Evolutionary conservation across 2,888 invertebrate genomes (phyloP).

Genomic region (Ophion ventricosus): DNA sequence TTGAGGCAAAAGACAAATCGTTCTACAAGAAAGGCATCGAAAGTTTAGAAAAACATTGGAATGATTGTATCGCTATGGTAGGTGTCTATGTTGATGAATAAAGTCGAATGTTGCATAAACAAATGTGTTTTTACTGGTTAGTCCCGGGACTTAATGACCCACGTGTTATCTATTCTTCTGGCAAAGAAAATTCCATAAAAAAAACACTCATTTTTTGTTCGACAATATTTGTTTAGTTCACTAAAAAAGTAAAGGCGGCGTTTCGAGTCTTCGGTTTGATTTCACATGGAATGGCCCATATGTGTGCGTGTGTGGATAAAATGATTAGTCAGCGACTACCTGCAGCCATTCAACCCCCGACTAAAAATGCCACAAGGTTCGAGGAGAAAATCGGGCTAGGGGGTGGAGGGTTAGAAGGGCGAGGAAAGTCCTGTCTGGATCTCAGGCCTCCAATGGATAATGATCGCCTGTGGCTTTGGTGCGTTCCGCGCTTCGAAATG

Average conservation of each 20-base stretch:
- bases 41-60: too few relatives aligned
- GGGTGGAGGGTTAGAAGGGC: background rate
- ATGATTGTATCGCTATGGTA: too few relatives aligned
- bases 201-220: background rate
- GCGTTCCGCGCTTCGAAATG: background rate
- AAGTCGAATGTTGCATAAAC: too few relatives aligned
- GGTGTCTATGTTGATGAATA: too few relatives aligned
- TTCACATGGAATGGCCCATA: background rate
- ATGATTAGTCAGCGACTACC: conserved; percentile 30
- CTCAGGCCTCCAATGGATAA: background rate
- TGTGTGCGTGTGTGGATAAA: background rate
- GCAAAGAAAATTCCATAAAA: background rate
- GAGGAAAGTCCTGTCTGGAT: background rate
- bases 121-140: too few relatives aligned
- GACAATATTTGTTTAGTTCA: background rate
- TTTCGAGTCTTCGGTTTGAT: background rate
- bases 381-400: background rate
- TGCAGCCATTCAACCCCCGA: conserved; percentile 3
- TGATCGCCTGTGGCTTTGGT: background rate
- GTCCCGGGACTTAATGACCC: too few relatives aligned
- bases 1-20: too few relatives aligned
- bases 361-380: background rate
- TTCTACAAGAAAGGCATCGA: too few relatives aligned
- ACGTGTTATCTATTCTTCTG: too few relatives aligned
- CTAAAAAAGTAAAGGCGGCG: background rate